Evolutionary conservation across 2,888 invertebrate species (phyloP), one percentile per base, ranked within the genome.

Genomic region (Stenodema calcarata): DNA sequence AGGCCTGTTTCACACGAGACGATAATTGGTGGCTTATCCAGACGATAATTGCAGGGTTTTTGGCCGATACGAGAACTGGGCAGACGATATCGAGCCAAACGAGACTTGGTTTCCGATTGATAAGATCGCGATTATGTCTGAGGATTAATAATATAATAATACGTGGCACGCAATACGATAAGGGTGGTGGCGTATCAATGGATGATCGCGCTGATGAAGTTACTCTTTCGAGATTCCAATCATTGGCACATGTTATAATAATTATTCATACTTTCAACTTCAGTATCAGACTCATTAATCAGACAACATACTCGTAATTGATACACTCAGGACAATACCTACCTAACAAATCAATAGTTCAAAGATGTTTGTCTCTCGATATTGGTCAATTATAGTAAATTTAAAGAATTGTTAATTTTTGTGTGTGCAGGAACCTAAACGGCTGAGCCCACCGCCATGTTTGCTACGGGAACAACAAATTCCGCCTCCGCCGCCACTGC

Each of bases 401-500:
- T n/a, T 35, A 35, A 35, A 35, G 35, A 7, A 7, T 35, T 35
- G 35, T 35, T 35, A 2, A 35, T 62, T 27, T 62, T 62, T 27
- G 18, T 62, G 62, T 62, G 62, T 86, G 23, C 86, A 86, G 86
- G 86, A 86, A 69, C 76, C 86, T 1, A 86, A 86, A 28, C 30
- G 79, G 44, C 50, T 78, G 69, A 86, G 86, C 27, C 86, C 86
- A 14, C 84, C 73, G 14, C 84, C 84, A 16, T 27, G 47, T 27
- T 41, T 84, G 42, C 75, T 75, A 30, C 18, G 82, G 23, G 82
- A 82, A 41, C 78, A 78, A 18, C 78, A 78, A 27, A 41, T 42
- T 27, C 78, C 44, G 44, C 78, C 44, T n/a, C 54, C 54, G 7
- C 70, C 75, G 0, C 75, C 47, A 7, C 44, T 47, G 27, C 84